Percentiles rank a stretch among this genome's conserved stretches.
phyloP scores from a whole-genome alignment of 2,888 invertebrate genomes.

The Limnephilus lunatus region DNA sequence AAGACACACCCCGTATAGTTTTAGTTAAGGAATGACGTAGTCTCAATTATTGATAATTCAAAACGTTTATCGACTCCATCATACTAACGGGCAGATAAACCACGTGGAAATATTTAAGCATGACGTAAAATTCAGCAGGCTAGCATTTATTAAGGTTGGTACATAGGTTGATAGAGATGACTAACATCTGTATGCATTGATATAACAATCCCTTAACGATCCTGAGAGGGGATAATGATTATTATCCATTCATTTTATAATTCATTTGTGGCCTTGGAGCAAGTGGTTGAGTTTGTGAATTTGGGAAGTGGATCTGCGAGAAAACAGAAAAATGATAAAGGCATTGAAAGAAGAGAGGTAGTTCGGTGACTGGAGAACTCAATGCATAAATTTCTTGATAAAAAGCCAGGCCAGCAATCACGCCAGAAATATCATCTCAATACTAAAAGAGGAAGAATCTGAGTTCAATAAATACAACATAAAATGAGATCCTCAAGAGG shows the following conservation, averaged over 20 bases:
- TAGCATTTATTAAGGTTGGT: neutral
- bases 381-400: neutral
- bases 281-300: neutral
- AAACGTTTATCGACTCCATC: neutral
- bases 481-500: too few species aligned
- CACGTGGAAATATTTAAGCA: neutral
- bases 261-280: neutral
- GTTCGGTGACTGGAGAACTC: neutral
- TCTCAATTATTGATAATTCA: neutral
- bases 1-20: neutral
- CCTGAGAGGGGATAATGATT: neutral
- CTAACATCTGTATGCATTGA: neutral
- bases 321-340: too few species aligned
- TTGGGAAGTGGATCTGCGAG: neutral
- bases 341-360: neutral
- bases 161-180: neutral
- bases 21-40: neutral
- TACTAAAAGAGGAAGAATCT: too few species aligned
- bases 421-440: too few species aligned
- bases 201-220: neutral
- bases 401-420: too few species aligned
- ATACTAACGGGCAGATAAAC: neutral
- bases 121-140: neutral
- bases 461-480: too few species aligned
- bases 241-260: neutral